Evolutionary conservation across 2,113 vertebrate genomes (phyloP), one percentile per base, ranked within the genome.

Genomic region (Chrysemys picta): DNA sequence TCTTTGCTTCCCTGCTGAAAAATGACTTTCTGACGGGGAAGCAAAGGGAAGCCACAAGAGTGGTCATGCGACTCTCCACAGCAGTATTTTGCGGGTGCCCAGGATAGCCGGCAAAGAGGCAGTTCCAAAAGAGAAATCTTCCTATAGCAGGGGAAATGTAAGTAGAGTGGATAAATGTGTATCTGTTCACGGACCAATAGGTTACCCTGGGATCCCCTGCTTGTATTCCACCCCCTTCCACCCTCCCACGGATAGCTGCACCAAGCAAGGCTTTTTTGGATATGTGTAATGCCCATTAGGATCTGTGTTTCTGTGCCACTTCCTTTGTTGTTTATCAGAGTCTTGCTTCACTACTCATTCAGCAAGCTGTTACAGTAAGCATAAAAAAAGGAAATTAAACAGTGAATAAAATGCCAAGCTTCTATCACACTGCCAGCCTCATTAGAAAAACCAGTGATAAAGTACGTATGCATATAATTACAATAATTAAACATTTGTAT

Each of bases 401-500:
- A 84, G 83, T 1, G 96, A 95, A 81, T 85, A 89, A 94, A 95
- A 95, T 8, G 95, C 96, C 95, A 91, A 91, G 93, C 75, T 93
- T 95, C 94, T 88, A 19, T 86, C 76, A 56, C 80, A 78, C 59
- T 95, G 95, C 96, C 96, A 97, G 78, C 92, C 91, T 85, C 93
- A 47, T 93, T 94, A 87, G 65, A 1, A 86, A 90, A 93, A 93
- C 93, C 97, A 87, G 91, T 50, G 94, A 96, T 96, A 94, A 95
- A 96, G 95, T 93, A 84, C 65, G 89, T 89, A 92, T 90, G 94
- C 93, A 89, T 91, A 91, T 93, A 95, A 97, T 97, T 91, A 96
- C 89, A 96, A 72, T 96, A 97, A 97, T 97, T 95, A 97, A 97
- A 96, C 89, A 90, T 90, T 97, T 91, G 86, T 90, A 97, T 90